These are phyloP conservation scores for Tetragonula clypearis DNA, from an alignment of 1,140 invertebrate genomes.

Conservation along the genomic window DNA sequence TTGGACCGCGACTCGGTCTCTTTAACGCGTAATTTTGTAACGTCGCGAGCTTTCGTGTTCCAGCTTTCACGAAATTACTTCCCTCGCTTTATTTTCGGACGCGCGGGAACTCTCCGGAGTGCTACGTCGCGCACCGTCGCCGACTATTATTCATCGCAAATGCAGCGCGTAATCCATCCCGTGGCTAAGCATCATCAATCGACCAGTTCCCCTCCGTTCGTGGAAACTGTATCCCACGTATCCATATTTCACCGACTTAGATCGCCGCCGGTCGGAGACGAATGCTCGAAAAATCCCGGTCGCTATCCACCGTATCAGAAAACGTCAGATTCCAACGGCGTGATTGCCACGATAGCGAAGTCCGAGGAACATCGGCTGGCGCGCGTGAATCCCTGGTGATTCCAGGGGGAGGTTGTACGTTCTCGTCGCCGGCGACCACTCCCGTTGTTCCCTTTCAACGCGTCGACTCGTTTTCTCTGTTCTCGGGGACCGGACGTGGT, in stretches of 20 bases:
- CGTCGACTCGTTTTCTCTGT: background rate
- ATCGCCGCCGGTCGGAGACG: slow-evolving; percentile 26
- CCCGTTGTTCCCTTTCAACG: background rate
- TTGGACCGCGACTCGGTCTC: background rate
- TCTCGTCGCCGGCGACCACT: background rate
- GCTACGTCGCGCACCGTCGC: background rate
- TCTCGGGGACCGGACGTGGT: background rate
- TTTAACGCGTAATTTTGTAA: background rate
- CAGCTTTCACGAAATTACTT: background rate
- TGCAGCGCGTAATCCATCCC: slow-evolving; percentile 7
- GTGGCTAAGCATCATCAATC: slow-evolving; percentile 24
- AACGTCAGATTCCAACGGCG: slow-evolving; percentile 24
- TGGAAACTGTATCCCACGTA: slow-evolving; percentile 1
- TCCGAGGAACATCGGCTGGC: background rate
- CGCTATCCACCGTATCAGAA: slow-evolving; percentile 5
- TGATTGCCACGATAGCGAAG: slow-evolving; percentile 27
- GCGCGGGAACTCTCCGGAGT: background rate
- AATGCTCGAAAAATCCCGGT: slow-evolving; percentile 37
- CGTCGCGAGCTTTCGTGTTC: background rate
- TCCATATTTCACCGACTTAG: slow-evolving; percentile 43
- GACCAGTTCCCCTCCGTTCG: background rate
- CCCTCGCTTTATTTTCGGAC: background rate
- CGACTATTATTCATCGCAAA: slow-evolving; percentile 21
- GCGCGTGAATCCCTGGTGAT: slow-evolving; percentile 31
- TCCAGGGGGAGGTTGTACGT: slow-evolving; percentile 13